Percentiles rank a stretch among this genome's conserved stretches.
Conservation (phyloP, 2,888 invertebrate genomes). For the Chromoteleia sp. region DNA sequence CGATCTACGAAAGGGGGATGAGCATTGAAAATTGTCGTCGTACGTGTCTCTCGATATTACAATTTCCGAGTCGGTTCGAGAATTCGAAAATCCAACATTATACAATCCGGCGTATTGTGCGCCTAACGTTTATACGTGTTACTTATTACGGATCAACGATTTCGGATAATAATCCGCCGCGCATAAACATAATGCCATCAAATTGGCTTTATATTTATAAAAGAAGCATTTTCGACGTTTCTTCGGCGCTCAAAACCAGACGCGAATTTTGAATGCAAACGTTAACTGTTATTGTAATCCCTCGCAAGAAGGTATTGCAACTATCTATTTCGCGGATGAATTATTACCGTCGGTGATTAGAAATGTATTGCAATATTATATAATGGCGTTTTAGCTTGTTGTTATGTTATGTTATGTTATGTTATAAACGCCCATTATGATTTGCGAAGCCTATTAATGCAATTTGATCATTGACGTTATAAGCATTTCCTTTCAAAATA, state of each 20-base stretch:
- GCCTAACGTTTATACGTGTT: conserved; percentile 9
- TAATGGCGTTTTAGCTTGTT: conserved; percentile 9
- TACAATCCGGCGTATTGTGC: conserved; percentile 16
- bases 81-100: conserved; percentile 65
- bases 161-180: conserved; percentile 22
- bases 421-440: neutral
- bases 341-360: conserved; percentile 23
- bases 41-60: conserved; percentile 63
- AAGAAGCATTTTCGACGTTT: neutral
- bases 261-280: neutral
- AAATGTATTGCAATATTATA: conserved; percentile 19
- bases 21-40: conserved; percentile 59
- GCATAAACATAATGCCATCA: conserved; percentile 2
- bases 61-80: conserved; percentile 52
- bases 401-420: no score
- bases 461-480: neutral
- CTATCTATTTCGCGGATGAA: conserved; percentile 6
- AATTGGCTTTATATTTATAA: neutral
- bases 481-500: conserved; percentile 15
- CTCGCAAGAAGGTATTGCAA: neutral
- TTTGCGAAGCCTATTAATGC: conserved; percentile 14
- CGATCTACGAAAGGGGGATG: conserved; percentile 45
- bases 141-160: conserved; percentile 8
- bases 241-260: neutral
- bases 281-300: neutral